These are phyloP conservation scores for Condylura cristata DNA, from an alignment of 2,113 vertebrate species.

Conservation along the genomic window DNA sequence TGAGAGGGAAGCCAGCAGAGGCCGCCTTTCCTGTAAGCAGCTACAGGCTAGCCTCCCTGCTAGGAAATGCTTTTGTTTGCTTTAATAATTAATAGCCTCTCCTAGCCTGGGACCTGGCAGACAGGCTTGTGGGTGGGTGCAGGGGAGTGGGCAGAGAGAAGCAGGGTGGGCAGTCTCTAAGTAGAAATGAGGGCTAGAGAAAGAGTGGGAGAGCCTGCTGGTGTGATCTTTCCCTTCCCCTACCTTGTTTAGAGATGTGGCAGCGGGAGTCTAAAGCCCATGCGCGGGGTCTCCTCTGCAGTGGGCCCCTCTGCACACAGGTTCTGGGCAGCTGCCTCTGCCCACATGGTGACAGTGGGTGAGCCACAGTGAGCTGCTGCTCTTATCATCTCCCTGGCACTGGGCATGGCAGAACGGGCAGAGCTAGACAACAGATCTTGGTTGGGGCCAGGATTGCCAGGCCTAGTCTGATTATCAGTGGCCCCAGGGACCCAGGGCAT, in stretches of 20 bases:
- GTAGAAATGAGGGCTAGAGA: background rate
- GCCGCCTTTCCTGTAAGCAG: constrained; percentile 78
- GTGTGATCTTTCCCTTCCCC: background rate
- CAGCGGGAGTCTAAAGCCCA: background rate
- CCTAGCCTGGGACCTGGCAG: constrained; percentile 73
- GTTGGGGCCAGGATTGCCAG: background rate
- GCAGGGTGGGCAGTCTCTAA: background rate
- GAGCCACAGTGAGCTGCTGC: background rate
- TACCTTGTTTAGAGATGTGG: background rate
- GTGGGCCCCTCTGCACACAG: background rate
- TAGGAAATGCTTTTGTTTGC: constrained; percentile 79
- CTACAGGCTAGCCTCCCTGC: constrained; percentile 71
- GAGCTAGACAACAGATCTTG: background rate
- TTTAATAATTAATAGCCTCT: constrained; percentile 80
- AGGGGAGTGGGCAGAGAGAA: constrained; percentile 47
- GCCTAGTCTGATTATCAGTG: background rate
- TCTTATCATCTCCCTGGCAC: background rate
- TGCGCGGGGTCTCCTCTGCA: background rate
- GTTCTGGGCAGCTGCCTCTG: background rate
- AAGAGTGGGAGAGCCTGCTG: background rate
- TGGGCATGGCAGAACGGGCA: background rate
- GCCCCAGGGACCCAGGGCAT: background rate
- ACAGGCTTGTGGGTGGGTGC: constrained; percentile 61
- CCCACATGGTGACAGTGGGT: background rate
- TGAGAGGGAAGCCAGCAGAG: constrained; percentile 59